Base-by-base conservation (phyloP, 1,140 invertebrate genomes). In the Geopemphigus sp. region DNA sequence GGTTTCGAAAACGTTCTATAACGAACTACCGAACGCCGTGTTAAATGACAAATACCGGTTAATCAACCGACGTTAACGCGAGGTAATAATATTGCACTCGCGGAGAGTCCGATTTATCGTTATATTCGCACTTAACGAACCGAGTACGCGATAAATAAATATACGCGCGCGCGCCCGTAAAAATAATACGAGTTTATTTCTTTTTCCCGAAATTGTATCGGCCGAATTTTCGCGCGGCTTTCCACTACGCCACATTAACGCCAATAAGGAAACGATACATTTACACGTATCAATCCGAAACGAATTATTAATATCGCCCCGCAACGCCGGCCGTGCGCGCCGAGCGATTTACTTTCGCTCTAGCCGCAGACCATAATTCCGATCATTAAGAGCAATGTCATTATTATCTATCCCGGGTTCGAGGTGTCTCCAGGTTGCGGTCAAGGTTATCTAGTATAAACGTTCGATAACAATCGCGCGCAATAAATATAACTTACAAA, bases 331-430 rank as follows among this genome's bases (percentile, higher is more conserved):
- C 57, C 29, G 14, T 19, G 73, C 45, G 50, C 15, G 32, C 66
- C 66, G 26, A 32, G 22, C n/a, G 57, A 78, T 78, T 78, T 63
- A 78, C 74, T 78, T 78, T 78, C 74, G 74, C 73, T 76, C 73
- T 47, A 76, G 56, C 74, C 74, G 39, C 74, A 78, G 57, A 78
- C 56, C 74, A 78, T 78, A 78, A 78, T 78, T 63, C 45, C 57
- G 61, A 78, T 78, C 74, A 78, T 78, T 78, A 78, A 78, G 74
- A 78, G 74, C 74, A 78, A 78, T 78, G 74, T 78, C 74, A 78
- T 78, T 45, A 45, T 45, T 78, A 78, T 78, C 57, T 63, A 61
- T 45, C 57, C n/a, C 39, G 56, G 57, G 74, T 78, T 78, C 74
- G 74, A 78, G 74, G 74, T 78, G 74, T 78, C 74, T 78, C 74